Conservation (phyloP, 2,888 invertebrate species). For the Lottia gigantea region DNA sequence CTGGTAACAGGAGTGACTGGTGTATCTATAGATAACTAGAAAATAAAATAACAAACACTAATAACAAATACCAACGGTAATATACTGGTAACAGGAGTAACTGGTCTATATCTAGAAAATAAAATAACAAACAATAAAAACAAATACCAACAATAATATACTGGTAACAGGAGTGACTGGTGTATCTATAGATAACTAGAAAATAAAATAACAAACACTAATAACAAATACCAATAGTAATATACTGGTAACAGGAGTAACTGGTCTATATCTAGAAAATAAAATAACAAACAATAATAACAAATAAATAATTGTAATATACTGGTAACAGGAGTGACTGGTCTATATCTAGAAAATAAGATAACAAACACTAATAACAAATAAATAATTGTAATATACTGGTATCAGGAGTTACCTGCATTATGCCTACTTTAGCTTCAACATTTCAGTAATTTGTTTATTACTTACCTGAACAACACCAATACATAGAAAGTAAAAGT, state of each 20-base stretch:
- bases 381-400: background rate
- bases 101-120: no score
- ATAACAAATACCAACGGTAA: conserved; percentile 83
- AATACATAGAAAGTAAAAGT: conserved; percentile 85
- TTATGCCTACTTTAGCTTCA: background rate
- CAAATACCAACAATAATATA: conserved; percentile 80
- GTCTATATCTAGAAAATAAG: no score
- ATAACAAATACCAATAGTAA: conserved; percentile 78
- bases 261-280: conserved; percentile 73
- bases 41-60: conserved; percentile 16
- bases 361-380: no score
- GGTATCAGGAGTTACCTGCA: background rate
- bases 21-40: conserved; percentile 71
- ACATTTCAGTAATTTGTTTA: background rate
- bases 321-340: conserved; percentile 83
- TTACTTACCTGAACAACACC: conserved; percentile 76
- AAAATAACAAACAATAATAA: conserved; percentile 74
- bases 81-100: conserved; percentile 50
- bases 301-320: conserved; percentile 81
- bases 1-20: conserved; percentile 85
- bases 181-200: conserved; percentile 71
- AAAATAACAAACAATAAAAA: conserved; percentile 74
- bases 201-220: conserved; percentile 25
- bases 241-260: conserved; percentile 82
- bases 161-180: conserved; percentile 85